phyloP scores from a whole-genome alignment of 2,113 vertebrate genomes.

The Butorides virescens region DNA sequence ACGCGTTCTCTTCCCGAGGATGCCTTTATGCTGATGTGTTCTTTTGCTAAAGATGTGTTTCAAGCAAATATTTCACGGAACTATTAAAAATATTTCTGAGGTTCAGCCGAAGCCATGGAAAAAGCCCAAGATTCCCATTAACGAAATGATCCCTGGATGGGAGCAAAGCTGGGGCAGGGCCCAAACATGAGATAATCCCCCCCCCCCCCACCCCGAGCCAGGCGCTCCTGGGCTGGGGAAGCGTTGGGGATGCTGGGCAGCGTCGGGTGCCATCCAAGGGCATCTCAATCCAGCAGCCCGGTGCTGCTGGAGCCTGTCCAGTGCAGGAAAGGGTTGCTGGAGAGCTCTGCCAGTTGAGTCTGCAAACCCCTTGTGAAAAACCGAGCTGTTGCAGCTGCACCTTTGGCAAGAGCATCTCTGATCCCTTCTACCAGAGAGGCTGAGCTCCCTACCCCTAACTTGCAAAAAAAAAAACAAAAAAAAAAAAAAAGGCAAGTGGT shows the following conservation, averaged over 20 bases:
- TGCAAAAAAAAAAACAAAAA: too few species aligned
- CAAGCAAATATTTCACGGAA: neutral
- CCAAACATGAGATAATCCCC: neutral
- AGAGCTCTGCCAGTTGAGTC: neutral
- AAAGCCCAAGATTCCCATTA: neutral
- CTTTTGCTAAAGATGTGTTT: neutral
- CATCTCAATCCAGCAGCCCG: accelerated
- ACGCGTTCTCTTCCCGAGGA: neutral
- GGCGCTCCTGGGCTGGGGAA: neutral
- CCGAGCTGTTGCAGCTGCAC: neutral
- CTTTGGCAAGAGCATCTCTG: neutral
- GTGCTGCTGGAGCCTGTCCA: neutral
- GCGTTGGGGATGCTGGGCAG: neutral
- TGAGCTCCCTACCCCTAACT: neutral
- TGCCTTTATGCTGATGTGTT: neutral
- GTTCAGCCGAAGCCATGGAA: neutral
- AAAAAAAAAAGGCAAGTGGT: neutral
- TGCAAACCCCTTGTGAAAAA: neutral
- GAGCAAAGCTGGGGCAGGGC: neutral
- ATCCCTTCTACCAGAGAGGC: neutral
- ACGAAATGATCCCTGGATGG: neutral
- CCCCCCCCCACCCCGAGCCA: neutral
- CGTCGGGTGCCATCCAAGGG: accelerated
- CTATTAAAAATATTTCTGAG: neutral
- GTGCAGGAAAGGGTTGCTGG: neutral